Conservation (phyloP, 2,113 vertebrate genomes). For the Anguilla japonica region DNA sequence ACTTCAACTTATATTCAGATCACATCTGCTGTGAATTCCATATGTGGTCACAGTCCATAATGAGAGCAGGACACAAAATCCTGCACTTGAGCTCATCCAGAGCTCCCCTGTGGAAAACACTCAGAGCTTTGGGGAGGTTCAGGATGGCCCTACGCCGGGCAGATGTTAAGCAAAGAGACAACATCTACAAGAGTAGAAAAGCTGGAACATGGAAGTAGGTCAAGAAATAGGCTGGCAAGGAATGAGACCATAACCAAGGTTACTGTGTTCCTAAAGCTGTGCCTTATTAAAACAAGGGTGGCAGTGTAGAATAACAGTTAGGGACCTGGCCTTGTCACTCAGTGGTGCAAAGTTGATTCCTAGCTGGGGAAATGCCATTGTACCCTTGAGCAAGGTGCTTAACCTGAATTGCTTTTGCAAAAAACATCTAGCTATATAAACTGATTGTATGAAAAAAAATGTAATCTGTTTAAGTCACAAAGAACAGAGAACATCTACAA, state of each 20-base stretch:
- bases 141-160: constrained; percentile 39
- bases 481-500: too few species aligned
- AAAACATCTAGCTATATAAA: too few species aligned
- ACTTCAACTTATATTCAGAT: not conserved
- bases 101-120: constrained; percentile 30
- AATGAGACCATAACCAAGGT: not conserved
- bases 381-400: too few species aligned
- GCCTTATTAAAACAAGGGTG: too few species aligned
- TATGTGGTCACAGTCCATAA: not conserved
- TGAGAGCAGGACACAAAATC: constrained; percentile 3
- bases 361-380: too few species aligned
- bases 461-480: too few species aligned
- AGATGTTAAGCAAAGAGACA: constrained; percentile 33
- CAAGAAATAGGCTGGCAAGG: constrained; percentile 11
- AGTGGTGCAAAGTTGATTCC: too few species aligned
- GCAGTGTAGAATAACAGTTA: too few species aligned
- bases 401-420: too few species aligned
- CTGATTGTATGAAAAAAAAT: too few species aligned
- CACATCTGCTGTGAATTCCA: not conserved
- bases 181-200: constrained; percentile 41
- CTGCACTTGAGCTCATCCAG: constrained; percentile 30
- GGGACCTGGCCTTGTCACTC: too few species aligned
- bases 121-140: constrained; percentile 39
- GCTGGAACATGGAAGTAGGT: constrained; percentile 47
- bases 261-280: not conserved